Base-by-base conservation (phyloP, 2,113 vertebrate species). In the Uria lomvia region DNA sequence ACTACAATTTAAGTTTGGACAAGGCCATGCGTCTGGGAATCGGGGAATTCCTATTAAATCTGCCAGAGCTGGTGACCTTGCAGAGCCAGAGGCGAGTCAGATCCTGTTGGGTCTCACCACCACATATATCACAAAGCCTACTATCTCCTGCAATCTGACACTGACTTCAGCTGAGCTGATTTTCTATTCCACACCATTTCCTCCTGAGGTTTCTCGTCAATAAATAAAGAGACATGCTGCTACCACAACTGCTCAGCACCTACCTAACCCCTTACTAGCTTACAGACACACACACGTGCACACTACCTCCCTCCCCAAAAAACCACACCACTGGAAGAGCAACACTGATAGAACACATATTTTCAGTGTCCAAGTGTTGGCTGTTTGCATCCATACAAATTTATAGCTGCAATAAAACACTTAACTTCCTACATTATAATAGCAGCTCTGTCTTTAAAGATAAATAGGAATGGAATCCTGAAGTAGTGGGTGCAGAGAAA, bases 201-300 rank as follows among this genome's bases (percentile, higher is more conserved):
- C 96, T 95, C 93, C 75, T 67, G 96, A 97, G 96, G 94, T 94
- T 95, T 97, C 92, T 96, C 97, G 98, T 98, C 97, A 98, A 98
- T 98, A 98, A 98, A 97, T 97, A 96, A 98, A 97, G 86, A 97
- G 92, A 96, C 95, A 94, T 55, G 93, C 75, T 97, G 95, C 76
- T 95, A 91, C 71, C 97, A 97, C 97, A 98, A 97, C 96, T 98
- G 94, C 91, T 97, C 85, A 88, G 86, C 83, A 97, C 91, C 94
- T 95, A 78, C 71, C 95, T 94, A 97, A 94, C 65, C 71, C 76
- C 43, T 97, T 96, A 96, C 96, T 96, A 97, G 65, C 76, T 95
- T 93, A 68, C 94, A 95, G 84, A n/a, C 80, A 80, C 34, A 49
- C 12, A 60, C 12, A 60, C 55, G n/a, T 2, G 3, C 9, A 43